Evolutionary conservation across 2,797 vertebrate genomes (phyloP).

Genomic region (Mastacembelus armatus): DNA sequence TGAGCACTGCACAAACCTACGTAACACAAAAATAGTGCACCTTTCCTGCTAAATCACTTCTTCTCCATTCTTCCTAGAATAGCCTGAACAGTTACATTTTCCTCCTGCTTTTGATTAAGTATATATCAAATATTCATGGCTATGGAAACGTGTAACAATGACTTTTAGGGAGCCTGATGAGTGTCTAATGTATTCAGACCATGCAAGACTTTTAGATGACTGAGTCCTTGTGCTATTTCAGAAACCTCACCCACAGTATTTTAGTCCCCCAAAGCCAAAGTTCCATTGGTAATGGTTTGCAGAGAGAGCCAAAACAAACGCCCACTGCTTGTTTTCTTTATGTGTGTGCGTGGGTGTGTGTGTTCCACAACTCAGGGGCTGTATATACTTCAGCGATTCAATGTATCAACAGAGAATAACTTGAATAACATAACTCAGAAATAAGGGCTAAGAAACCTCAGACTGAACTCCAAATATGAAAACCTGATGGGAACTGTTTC

Average conservation of each 20-base stretch:
- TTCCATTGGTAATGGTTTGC: slow-evolving; percentile 71
- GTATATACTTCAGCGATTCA: slow-evolving; percentile 45
- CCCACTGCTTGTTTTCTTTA: slow-evolving; percentile 77
- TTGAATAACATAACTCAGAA: too few species aligned
- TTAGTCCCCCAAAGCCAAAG: slow-evolving; percentile 67
- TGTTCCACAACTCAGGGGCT: slow-evolving; percentile 13
- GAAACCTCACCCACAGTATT: slow-evolving; percentile 71
- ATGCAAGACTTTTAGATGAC: slow-evolving; percentile 70
- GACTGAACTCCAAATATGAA: slow-evolving; percentile 34
- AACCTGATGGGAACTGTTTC: slow-evolving; percentile 34
- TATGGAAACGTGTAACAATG: slow-evolving; percentile 75
- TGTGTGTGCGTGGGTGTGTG: slow-evolving; percentile 23
- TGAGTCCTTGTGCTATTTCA: slow-evolving; percentile 74
- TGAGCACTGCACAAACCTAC: slow-evolving; percentile 33
- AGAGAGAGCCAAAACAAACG: slow-evolving; percentile 78
- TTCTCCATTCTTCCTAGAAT: slow-evolving; percentile 45
- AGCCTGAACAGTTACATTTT: slow-evolving; percentile 54
- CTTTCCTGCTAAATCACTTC: slow-evolving; percentile 43
- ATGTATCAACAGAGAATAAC: slow-evolving; percentile 42
- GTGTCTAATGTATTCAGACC: slow-evolving; percentile 72
- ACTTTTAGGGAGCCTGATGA: slow-evolving; percentile 62
- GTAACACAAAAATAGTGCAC: slow-evolving; percentile 36
- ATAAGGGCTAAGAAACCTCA: slow-evolving; percentile 27
- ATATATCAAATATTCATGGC: slow-evolving; percentile 73
- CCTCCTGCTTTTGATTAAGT: slow-evolving; percentile 73